These are phyloP conservation scores for Micrasema minimum DNA, from an alignment of 1,140 invertebrate genomes.

Conservation along the genomic window DNA sequence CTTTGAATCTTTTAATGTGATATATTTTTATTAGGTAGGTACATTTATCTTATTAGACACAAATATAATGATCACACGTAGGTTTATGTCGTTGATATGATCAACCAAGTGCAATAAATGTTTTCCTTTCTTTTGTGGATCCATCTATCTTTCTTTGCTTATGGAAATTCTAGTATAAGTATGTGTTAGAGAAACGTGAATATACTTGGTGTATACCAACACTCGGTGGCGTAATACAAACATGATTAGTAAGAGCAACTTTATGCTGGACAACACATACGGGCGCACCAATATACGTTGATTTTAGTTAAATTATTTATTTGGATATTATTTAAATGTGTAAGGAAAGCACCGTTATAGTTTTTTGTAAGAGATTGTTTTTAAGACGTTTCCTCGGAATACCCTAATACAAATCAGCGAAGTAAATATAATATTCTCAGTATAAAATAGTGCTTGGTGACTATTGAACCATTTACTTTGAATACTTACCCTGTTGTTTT, in stretches of 20 bases:
- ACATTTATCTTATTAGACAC: constrained; percentile 34
- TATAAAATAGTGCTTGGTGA: too few relatives aligned
- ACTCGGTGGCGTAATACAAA: too few relatives aligned
- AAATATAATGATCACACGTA: constrained; percentile 28
- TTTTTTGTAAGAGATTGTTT: too few relatives aligned
- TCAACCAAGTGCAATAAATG: constrained; percentile 45
- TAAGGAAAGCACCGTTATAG: constrained; percentile 12
- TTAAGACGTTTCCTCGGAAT: neutral
- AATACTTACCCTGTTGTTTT: too few relatives aligned
- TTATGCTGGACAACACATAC: too few relatives aligned
- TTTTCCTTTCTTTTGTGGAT: constrained; percentile 20
- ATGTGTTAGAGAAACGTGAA: constrained; percentile 8
- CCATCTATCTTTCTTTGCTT: neutral
- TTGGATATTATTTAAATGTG: constrained; percentile 27
- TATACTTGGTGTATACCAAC: neutral
- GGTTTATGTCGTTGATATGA: constrained; percentile 42
- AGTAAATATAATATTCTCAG: too few relatives aligned
- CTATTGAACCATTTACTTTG: too few relatives aligned
- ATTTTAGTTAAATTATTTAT: too few relatives aligned
- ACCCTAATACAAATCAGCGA: neutral
- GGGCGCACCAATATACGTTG: too few relatives aligned
- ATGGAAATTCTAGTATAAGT: constrained; percentile 11
- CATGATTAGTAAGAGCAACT: too few relatives aligned
- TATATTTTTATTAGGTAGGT: constrained; percentile 40
- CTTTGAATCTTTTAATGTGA: constrained; percentile 38